Evolutionary conservation across 2,797 vertebrate species (phyloP).

Genomic region (Chloroceryle amazona): DNA sequence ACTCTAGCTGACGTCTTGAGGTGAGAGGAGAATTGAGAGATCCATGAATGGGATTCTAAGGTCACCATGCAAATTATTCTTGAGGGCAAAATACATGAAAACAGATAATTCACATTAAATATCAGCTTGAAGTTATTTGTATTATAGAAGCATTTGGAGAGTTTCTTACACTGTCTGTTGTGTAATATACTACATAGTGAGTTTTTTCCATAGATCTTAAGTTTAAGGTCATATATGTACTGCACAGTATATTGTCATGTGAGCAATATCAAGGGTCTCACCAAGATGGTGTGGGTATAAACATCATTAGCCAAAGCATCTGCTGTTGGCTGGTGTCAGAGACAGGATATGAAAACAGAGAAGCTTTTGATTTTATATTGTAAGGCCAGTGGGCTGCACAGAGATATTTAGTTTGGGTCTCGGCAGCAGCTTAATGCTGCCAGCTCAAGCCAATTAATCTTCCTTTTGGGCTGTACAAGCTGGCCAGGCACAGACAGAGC

Average conservation of each 20-base stretch:
- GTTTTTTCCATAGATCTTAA: neutral
- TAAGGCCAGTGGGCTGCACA: neutral
- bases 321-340: neutral
- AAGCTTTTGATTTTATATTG: neutral
- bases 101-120: neutral
- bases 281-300: neutral
- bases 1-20: neutral
- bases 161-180: neutral
- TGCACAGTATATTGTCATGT: neutral
- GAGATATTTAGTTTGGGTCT: neutral
- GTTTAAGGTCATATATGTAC: neutral
- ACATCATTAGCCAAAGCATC: slow-evolving; percentile 6
- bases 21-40: neutral
- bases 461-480: neutral
- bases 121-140: neutral
- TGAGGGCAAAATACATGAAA: neutral
- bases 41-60: neutral
- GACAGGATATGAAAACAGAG: neutral
- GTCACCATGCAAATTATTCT: neutral
- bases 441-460: neutral
- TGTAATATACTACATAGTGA: neutral
- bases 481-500: neutral
- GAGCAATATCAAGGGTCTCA: neutral
- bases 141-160: neutral
- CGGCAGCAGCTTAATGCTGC: neutral